phyloP scores from a whole-genome alignment of 2,797 vertebrate genomes.

The Sparus aurata region DNA sequence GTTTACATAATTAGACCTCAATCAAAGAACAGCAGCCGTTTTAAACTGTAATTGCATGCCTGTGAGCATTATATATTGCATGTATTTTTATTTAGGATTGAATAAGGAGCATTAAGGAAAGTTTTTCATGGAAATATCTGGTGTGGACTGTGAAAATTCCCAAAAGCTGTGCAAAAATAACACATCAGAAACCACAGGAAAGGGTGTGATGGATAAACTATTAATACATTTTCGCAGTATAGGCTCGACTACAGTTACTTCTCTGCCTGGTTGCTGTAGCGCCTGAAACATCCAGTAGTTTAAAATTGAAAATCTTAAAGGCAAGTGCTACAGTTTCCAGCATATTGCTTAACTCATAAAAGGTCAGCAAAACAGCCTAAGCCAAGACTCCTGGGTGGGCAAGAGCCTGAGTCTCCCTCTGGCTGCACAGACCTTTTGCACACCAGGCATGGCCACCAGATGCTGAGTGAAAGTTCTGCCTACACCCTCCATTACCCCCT shows the following conservation, averaged over 20 bases:
- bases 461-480: constrained; percentile 52
- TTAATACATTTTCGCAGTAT: constrained; percentile 22
- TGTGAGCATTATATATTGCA: constrained; percentile 39
- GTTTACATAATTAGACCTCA: constrained; percentile 73
- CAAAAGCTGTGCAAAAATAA: constrained; percentile 62
- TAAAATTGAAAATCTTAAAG: neutral
- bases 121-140: constrained; percentile 63
- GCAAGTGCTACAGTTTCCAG: constrained; percentile 17
- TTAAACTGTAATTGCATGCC: constrained; percentile 67
- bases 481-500: constrained; percentile 35
- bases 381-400: constrained; percentile 47
- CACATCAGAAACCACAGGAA: constrained; percentile 46
- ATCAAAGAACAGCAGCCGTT: constrained; percentile 60
- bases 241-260: neutral
- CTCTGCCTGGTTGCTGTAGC: constrained; percentile 5
- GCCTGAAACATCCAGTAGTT: neutral
- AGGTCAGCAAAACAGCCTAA: constrained; percentile 38
- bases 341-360: constrained; percentile 21
- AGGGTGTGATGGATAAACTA: constrained; percentile 51
- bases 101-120: constrained; percentile 45
- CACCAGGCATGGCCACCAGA: constrained; percentile 41
- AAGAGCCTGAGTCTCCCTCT: constrained; percentile 38
- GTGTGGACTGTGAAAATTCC: constrained; percentile 42
- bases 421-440: constrained; percentile 26
- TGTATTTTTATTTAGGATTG: constrained; percentile 49